Evolutionary conservation across 2,797 vertebrate genomes (phyloP), one percentile per base, ranked within the genome.

Genomic region (Meda fulgida): DNA sequence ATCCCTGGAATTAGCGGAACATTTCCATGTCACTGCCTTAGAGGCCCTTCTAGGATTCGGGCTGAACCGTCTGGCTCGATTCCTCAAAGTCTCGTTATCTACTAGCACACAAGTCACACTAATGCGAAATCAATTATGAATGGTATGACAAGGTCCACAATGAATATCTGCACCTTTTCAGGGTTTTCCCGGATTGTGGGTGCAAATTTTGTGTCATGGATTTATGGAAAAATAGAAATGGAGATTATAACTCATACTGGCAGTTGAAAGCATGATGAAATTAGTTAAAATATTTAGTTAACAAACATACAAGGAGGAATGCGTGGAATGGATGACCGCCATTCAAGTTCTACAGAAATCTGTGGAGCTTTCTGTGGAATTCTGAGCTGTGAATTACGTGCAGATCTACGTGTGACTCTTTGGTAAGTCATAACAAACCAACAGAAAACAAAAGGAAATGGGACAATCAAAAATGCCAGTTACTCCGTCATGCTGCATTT

Each of bases 1-100:
- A 85, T 85, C 84, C 84, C 69, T 40, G 78, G 77, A 85, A 85
- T 85, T 80, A 66, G 77, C 69, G 10, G 58, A 85, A 80, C 84
- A 85, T 79, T 72, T 79, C 83, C 66, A 80, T 46, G 77, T 73
- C 43, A 53, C 77, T 21, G 23, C 84, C 67, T 73, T 38, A 65
- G 67, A 73, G 77, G 55, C 23, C 40, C 43, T 72, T 80, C 40
- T 53, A 80, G 40, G 43, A 72, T 80, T 40, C 80, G 43, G 23
- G 60, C 29, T 77, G 72, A 77, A 67, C 46, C 2, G 11, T 53
- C 70, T 51, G 66, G 21, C 79, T 55, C 18, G 21, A 34, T 67
- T 11, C 29, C 13, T 63, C 80, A 73, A 81, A 53, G 26, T 73
- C 72, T 67, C 14, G 26, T 84, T 66, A 77, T 82, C 69, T 46